Conservation (phyloP, 2,888 invertebrate genomes). For the Parapristionchus giblindavisi region DNA sequence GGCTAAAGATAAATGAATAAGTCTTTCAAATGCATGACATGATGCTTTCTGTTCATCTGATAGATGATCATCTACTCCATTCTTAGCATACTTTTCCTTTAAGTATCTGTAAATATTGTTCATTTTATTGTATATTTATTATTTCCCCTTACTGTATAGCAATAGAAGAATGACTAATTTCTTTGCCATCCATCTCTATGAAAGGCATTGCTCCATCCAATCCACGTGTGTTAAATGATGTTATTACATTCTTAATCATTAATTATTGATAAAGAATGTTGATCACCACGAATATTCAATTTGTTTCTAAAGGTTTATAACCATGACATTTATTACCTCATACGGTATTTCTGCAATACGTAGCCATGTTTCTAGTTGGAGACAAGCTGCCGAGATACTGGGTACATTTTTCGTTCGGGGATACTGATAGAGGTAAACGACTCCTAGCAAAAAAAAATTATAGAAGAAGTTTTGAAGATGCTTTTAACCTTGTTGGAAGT, state of each 20-base stretch:
- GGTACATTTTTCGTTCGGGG: conserved; percentile 88
- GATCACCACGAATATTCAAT: not conserved
- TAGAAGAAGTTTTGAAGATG: not conserved
- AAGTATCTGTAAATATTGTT: conserved; percentile 76
- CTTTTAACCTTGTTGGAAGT: conserved; percentile 47
- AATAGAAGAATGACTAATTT: conserved; percentile 32
- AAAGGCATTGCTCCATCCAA: conserved; percentile 36
- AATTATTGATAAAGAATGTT: not conserved
- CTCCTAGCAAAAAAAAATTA: conserved; percentile 76
- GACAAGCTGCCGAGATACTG: conserved; percentile 88
- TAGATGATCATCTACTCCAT: conserved; percentile 81
- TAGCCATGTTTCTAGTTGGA: conserved; percentile 95
- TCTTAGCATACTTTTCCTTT: conserved; percentile 83
- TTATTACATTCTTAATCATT: not conserved
- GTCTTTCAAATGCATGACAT: conserved; percentile 89
- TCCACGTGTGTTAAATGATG: conserved; percentile 19
- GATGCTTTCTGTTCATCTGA: conserved; percentile 86
- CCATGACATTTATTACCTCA: conserved; percentile 77
- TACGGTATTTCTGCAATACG: conserved; percentile 89
- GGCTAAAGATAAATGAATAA: conserved; percentile 91
- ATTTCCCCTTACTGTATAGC: conserved; percentile 15
- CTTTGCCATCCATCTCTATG: conserved; percentile 35
- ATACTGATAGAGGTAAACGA: conserved; percentile 92
- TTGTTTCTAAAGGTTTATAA: not conserved
- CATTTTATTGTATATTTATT: not conserved